phyloP scores from a whole-genome alignment of 2,888 invertebrate genomes.

The Hecatera dysodea region DNA sequence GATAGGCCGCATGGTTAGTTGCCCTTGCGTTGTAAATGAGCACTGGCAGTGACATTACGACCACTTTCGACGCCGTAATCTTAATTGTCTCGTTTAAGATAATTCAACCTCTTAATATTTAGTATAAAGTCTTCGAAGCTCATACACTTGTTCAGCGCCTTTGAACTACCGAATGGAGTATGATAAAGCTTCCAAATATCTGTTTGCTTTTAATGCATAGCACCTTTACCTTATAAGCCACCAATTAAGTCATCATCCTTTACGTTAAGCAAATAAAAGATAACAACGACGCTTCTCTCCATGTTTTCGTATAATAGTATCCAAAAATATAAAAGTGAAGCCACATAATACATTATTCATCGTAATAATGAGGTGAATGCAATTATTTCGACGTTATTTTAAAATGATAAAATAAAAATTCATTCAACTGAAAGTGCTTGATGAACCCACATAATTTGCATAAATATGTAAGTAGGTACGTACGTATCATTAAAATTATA shows the following conservation, averaged over 20 bases:
- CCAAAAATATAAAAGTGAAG: slow-evolving; percentile 39
- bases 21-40: slow-evolving; percentile 76
- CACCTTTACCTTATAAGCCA: background rate
- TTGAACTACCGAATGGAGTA: slow-evolving; percentile 56
- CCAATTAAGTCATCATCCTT: slow-evolving; percentile 37
- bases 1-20: slow-evolving; percentile 61
- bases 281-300: slow-evolving; percentile 16
- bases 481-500: slow-evolving; percentile 70
- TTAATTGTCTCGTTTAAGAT: slow-evolving; percentile 82
- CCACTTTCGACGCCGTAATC: slow-evolving; percentile 79
- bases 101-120: slow-evolving; percentile 73
- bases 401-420: slow-evolving; percentile 59
- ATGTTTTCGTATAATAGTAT: slow-evolving; percentile 28
- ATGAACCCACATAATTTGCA: slow-evolving; percentile 53
- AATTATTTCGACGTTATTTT: slow-evolving; percentile 52
- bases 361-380: slow-evolving; percentile 46
- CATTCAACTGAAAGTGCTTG: slow-evolving; percentile 50
- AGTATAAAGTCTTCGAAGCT: slow-evolving; percentile 75
- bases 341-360: slow-evolving; percentile 58
- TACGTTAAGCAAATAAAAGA: slow-evolving; percentile 18
- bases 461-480: slow-evolving; percentile 35
- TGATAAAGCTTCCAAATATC: slow-evolving; percentile 28
- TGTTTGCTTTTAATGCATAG: slow-evolving; percentile 1
- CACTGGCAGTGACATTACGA: slow-evolving; percentile 76
- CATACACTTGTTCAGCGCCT: slow-evolving; percentile 64